Evolutionary conservation across 64 coral and sea anemone genomes (phyloP).

Genomic region (Montipora foliosa): DNA sequence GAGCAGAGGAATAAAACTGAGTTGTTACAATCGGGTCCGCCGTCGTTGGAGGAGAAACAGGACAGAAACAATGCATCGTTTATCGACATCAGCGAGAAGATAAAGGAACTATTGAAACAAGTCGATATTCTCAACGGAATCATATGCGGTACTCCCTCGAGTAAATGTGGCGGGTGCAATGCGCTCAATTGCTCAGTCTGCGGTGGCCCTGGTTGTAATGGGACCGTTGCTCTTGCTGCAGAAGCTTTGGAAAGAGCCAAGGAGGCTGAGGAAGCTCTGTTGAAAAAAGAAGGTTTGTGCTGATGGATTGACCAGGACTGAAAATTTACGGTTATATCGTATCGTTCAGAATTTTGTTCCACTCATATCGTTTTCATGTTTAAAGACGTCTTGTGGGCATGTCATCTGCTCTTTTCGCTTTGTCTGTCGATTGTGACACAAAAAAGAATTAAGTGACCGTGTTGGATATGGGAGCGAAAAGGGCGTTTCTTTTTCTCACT

Average conservation of each 20-base stretch:
- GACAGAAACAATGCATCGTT: background rate
- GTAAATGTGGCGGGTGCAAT: conserved; percentile 80
- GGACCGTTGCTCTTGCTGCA: conserved; percentile 54
- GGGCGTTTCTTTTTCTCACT: no score
- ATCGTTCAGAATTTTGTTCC: no score
- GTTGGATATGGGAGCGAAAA: no score
- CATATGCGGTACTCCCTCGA: conserved; percentile 76
- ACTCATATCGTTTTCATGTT: no score
- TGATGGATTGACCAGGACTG: no score
- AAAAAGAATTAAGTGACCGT: no score
- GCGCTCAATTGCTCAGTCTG: conserved; percentile 72
- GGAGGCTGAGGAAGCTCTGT: conserved; percentile 74
- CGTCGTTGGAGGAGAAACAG: conserved; percentile 67
- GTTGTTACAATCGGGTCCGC: conserved; percentile 11
- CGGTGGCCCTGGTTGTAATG: conserved; percentile 87
- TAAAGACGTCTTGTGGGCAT: no score
- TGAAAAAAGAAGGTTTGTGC: conserved; percentile 72
- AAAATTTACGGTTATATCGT: no score
- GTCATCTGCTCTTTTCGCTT: no score
- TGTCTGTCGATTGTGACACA: no score
- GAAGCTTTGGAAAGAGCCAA: conserved; percentile 72
- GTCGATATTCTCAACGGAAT: conserved; percentile 73
- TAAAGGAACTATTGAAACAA: conserved; percentile 61
- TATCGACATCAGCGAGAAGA: conserved; percentile 61
- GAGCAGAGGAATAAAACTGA: conserved; percentile 46